Evolutionary conservation across 2,113 vertebrate genomes (phyloP).

Genomic region (Empidonax traillii): DNA sequence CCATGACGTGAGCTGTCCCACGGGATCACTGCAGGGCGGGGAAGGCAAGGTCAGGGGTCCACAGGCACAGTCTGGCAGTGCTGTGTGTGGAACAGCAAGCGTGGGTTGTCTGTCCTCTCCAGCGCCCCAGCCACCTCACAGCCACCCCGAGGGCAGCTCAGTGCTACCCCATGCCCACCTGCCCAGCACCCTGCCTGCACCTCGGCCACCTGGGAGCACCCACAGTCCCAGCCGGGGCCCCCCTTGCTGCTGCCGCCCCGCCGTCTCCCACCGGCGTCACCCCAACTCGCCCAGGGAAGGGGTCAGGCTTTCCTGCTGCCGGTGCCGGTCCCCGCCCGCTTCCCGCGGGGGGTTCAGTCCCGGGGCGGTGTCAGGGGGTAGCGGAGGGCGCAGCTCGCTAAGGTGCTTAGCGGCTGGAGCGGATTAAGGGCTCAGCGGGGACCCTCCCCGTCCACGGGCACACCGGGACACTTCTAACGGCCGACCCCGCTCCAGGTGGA

Average conservation of each 20-base stretch:
- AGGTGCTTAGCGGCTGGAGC: slow-evolving; percentile 9
- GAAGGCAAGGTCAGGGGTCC: neutral
- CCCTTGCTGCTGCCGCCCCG: neutral
- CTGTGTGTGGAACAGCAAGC: neutral
- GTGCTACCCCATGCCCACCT: neutral
- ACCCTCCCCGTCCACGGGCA: neutral
- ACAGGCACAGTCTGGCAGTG: neutral
- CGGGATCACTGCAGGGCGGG: neutral
- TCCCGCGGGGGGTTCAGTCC: neutral
- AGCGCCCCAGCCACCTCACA: rapidly evolving
- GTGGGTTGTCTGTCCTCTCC: neutral
- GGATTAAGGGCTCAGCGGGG: slow-evolving; percentile 31
- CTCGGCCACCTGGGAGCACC: neutral
- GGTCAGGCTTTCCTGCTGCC: no score
- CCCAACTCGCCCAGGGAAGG: neutral
- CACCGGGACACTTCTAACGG: neutral
- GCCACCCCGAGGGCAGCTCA: neutral
- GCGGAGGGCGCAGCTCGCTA: neutral
- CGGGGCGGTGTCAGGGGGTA: neutral
- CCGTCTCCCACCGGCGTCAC: neutral
- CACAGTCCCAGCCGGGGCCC: neutral
- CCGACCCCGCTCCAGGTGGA: neutral
- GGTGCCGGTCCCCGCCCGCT: neutral
- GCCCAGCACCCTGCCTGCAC: neutral
- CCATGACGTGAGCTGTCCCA: slow-evolving; percentile 71